Evolutionary conservation across 2,888 invertebrate species (phyloP).

Genomic region (Thymelicus sylvestris): DNA sequence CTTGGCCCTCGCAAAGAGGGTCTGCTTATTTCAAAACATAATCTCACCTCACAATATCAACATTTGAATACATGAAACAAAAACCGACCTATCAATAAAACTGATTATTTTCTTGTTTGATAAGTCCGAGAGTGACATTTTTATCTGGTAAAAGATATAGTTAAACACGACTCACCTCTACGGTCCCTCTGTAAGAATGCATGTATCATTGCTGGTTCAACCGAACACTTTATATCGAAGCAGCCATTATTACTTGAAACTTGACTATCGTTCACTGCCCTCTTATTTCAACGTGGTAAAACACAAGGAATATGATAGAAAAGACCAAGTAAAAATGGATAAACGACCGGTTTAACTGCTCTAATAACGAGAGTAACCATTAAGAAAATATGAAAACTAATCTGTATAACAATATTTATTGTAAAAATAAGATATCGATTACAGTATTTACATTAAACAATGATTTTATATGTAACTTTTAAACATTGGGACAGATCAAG

Average conservation of each 20-base stretch:
- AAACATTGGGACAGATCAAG: too few relatives aligned
- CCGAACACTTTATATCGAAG: slow-evolving; percentile 3
- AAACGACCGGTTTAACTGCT: slow-evolving; percentile 42
- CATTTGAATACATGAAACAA: not conserved
- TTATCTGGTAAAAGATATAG: slow-evolving; percentile 28
- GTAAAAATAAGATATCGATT: too few relatives aligned
- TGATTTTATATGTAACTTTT: too few relatives aligned
- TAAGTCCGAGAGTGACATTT: slow-evolving; percentile 6
- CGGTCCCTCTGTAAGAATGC: slow-evolving; percentile 49
- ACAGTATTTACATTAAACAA: too few relatives aligned
- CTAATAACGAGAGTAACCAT: slow-evolving; percentile 31
- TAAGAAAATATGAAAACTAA: slow-evolving; percentile 3
- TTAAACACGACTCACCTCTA: slow-evolving; percentile 56
- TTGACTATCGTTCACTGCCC: slow-evolving; percentile 10
- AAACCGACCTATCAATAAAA: not conserved
- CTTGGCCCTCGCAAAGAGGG: not conserved
- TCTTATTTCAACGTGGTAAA: slow-evolving; percentile 28
- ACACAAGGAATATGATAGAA: slow-evolving; percentile 21
- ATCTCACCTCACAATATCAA: too few relatives aligned
- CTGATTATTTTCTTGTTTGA: slow-evolving; percentile 7
- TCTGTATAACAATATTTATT: too few relatives aligned
- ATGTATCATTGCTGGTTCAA: slow-evolving; percentile 16
- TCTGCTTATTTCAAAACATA: not conserved
- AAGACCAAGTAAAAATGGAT: slow-evolving; percentile 38
- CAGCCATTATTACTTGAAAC: slow-evolving; percentile 30